These are phyloP conservation scores for Silurus asotus DNA, from an alignment of 2,113 vertebrate species.

Conservation along the genomic window DNA sequence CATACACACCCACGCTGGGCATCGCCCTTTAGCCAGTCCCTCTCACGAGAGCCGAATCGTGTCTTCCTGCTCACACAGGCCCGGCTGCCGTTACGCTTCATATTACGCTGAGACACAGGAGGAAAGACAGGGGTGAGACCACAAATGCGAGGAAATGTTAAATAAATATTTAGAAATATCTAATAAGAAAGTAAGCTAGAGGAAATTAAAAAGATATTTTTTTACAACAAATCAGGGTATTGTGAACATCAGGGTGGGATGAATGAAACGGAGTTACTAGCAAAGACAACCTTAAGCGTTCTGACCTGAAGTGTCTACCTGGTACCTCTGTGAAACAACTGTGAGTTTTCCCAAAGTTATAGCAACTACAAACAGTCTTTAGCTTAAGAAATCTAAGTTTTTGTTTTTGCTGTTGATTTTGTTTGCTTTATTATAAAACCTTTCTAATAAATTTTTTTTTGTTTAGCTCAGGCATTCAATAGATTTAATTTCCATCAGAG, in stretches of 20 bases:
- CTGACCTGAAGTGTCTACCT: background rate
- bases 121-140: background rate
- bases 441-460: too few species aligned
- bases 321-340: background rate
- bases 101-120: constrained; percentile 80
- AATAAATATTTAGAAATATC: background rate
- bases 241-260: background rate
- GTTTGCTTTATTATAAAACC: too few species aligned
- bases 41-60: constrained; percentile 85
- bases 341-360: background rate
- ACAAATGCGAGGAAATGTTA: background rate
- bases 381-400: too few species aligned
- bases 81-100: constrained; percentile 85
- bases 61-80: constrained; percentile 82
- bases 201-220: background rate
- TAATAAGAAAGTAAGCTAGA: background rate
- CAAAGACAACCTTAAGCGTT: background rate
- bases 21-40: constrained; percentile 88
- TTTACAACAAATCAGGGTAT: background rate
- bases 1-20: constrained; percentile 85
- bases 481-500: too few species aligned
- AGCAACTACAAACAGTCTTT: too few species aligned
- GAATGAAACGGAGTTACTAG: background rate
- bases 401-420: too few species aligned
- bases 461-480: too few species aligned